Evolutionary conservation across 2,888 invertebrate species (phyloP).

Genomic region (Lasioglossum villosulum): DNA sequence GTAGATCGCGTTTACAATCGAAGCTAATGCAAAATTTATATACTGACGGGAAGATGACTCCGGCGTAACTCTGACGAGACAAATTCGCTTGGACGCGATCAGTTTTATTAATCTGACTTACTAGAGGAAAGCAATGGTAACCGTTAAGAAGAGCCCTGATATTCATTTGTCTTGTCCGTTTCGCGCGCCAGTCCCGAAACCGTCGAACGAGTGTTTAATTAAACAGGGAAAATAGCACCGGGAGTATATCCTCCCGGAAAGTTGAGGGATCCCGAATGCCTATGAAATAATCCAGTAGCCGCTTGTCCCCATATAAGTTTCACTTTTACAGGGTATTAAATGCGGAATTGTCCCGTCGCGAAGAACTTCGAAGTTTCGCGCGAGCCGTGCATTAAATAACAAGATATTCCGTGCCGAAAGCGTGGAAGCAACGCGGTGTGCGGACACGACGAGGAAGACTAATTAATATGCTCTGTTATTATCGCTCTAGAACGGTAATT

Average conservation of each 20-base stretch:
- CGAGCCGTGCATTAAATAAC: conserved; percentile 47
- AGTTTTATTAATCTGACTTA: neutral
- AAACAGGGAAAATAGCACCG: neutral
- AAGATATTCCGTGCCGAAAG: conserved; percentile 24
- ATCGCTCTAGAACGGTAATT: conserved; percentile 23
- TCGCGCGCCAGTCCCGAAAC: neutral
- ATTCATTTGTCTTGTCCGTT: neutral
- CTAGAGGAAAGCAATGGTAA: neutral
- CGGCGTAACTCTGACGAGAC: neutral
- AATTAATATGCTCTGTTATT: conserved; percentile 56
- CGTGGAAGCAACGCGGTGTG: conserved; percentile 33
- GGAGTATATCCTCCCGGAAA: neutral
- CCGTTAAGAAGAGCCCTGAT: neutral
- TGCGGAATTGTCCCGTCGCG: conserved; percentile 48
- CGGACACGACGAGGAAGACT: conserved; percentile 17
- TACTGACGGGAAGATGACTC: neutral
- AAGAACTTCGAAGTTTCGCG: conserved; percentile 43
- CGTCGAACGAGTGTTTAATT: neutral
- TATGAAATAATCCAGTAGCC: neutral
- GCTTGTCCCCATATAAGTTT: conserved; percentile 24
- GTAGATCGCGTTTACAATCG: neutral
- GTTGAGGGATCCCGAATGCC: neutral
- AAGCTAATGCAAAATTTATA: neutral
- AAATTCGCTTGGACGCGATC: neutral
- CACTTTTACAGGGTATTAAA: conserved; percentile 49